phyloP scores from a whole-genome alignment of 1,140 invertebrate species.

The Ladona fulva region DNA sequence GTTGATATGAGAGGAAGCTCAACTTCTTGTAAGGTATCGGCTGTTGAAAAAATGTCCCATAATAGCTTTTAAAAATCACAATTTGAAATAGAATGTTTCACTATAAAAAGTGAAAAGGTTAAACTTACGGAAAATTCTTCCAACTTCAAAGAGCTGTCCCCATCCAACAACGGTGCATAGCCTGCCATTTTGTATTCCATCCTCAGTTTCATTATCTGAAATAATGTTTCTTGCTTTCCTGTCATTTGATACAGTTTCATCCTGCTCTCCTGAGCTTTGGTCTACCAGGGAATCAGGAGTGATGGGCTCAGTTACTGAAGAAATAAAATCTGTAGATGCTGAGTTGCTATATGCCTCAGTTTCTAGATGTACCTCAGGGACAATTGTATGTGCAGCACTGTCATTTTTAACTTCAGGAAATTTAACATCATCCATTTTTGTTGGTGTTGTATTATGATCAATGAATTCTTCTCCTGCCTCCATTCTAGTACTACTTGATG shows the following conservation, averaged over 20 bases:
- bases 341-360: too few species aligned
- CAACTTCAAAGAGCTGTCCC: slow-evolving; percentile 73
- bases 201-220: not conserved
- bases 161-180: slow-evolving; percentile 71
- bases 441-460: too few species aligned
- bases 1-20: slow-evolving; percentile 74
- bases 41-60: slow-evolving; percentile 35
- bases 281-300: too few species aligned
- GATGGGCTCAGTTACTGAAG: too few species aligned
- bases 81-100: not conserved
- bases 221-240: not conserved
- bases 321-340: too few species aligned
- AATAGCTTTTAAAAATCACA: not conserved
- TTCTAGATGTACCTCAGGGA: too few species aligned
- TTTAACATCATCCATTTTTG: too few species aligned
- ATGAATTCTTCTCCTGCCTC: too few species aligned
- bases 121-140: slow-evolving; percentile 68
- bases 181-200: slow-evolving; percentile 29
- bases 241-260: not conserved
- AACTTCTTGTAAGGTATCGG: slow-evolving; percentile 79
- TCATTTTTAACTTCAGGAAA: too few species aligned
- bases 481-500: too few species aligned
- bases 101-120: too few species aligned
- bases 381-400: too few species aligned
- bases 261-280: not conserved